Conservation (phyloP, 2,797 vertebrate species). For the Pipistrellus nathusii region DNA sequence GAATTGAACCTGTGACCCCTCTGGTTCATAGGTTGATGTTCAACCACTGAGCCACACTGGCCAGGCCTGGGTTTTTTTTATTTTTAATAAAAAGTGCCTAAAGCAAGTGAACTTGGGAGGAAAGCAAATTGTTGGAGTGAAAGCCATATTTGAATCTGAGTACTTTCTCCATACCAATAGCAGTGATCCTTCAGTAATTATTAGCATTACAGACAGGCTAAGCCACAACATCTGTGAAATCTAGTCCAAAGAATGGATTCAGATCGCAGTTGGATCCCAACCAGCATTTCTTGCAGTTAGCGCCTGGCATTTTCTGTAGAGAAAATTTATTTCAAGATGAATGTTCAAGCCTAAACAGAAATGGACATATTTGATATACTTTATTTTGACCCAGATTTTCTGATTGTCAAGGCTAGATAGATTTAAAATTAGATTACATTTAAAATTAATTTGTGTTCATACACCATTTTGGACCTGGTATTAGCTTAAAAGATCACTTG, state of each 20-base stretch:
- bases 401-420: background rate
- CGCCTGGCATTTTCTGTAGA: background rate
- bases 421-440: conserved; percentile 10
- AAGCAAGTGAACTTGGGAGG: background rate
- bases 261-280: background rate
- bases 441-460: background rate
- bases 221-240: conserved; percentile 43
- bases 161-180: background rate
- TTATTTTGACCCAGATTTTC: conserved; percentile 25
- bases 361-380: background rate
- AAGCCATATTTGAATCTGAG: conserved; percentile 37
- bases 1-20: too few species aligned
- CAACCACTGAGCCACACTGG: too few species aligned
- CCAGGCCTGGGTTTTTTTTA: too few species aligned
- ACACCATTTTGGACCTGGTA: background rate
- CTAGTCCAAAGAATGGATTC: background rate
- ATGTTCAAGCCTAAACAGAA: background rate
- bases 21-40: too few species aligned
- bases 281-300: conserved; percentile 45
- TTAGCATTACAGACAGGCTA: background rate
- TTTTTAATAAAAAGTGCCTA: background rate
- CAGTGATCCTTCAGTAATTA: background rate
- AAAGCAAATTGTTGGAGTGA: conserved; percentile 23
- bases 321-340: conserved; percentile 30
- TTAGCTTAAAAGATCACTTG: conserved; percentile 14